phyloP scores from a whole-genome alignment of 1,140 invertebrate genomes.

The Diorhabda carinulata region DNA sequence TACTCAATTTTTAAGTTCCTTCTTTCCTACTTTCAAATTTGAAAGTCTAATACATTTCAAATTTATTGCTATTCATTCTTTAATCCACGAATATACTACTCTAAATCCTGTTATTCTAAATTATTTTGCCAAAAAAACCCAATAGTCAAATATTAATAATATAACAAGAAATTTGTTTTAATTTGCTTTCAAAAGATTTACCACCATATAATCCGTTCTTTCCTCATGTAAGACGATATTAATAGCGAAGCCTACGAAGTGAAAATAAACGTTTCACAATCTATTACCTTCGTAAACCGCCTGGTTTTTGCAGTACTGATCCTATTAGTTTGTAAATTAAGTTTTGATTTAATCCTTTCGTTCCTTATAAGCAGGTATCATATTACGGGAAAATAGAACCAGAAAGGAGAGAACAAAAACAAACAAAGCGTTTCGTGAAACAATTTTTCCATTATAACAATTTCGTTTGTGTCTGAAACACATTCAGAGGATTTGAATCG shows the following conservation, averaged over 20 bases:
- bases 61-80: too few relatives aligned
- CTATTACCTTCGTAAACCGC: not conserved
- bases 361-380: not conserved
- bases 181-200: not conserved
- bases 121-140: too few relatives aligned
- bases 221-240: not conserved
- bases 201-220: not conserved
- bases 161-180: not conserved
- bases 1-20: too few relatives aligned
- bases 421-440: too few relatives aligned
- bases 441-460: too few relatives aligned
- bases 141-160: too few relatives aligned
- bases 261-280: not conserved
- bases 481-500: too few relatives aligned
- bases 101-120: too few relatives aligned
- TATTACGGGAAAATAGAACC: not conserved
- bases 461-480: too few relatives aligned
- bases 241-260: not conserved
- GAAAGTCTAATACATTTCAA: too few relatives aligned
- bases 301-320: not conserved
- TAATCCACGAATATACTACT: too few relatives aligned
- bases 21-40: too few relatives aligned
- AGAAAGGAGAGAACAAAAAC: not conserved
- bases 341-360: not conserved
- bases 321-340: slow-evolving; percentile 1